These are phyloP conservation scores for Clunio marinus DNA, from an alignment of 2,888 invertebrate genomes.

Conservation along the genomic window DNA sequence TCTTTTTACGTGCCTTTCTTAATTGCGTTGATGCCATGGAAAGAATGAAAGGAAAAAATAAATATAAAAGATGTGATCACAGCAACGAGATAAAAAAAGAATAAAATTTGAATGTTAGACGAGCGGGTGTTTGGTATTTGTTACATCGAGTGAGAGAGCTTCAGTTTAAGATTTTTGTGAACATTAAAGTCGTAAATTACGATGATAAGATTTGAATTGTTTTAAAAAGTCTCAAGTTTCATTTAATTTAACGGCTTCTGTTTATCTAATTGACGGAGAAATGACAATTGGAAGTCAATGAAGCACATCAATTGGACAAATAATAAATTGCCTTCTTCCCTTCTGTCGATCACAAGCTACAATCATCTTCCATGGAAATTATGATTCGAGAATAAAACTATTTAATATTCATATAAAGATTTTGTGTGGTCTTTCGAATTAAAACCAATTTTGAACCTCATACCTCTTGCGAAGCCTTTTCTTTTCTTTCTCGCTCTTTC, in stretches of 20 bases:
- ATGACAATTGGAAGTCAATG: slow-evolving; percentile 27
- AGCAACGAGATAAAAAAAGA: neutral
- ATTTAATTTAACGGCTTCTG: slow-evolving; percentile 16
- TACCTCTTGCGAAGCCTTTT: neutral
- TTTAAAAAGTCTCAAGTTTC: neutral
- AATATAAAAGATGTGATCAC: slow-evolving; percentile 6
- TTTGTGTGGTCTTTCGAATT: slow-evolving; percentile 35
- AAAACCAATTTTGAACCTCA: slow-evolving; percentile 30
- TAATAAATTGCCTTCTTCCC: neutral
- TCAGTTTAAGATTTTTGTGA: no score
- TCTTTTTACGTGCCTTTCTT: no score
- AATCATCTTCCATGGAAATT: neutral
- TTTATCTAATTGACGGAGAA: neutral
- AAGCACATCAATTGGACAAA: no score
- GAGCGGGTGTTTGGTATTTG: no score
- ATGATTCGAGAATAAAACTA: no score
- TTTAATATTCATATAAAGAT: slow-evolving; percentile 34
- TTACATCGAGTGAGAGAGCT: no score
- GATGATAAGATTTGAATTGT: neutral
- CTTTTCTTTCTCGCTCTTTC: neutral
- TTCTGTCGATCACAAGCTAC: neutral
- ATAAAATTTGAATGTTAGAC: neutral
- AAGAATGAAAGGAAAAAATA: no score
- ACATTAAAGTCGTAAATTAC: no score
- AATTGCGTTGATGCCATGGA: no score